A percentile compares a stretch with the other conserved stretches of the same genome.
Conservation (phyloP, 1,140 invertebrate species). For the Dinothrombium tinctorium region DNA sequence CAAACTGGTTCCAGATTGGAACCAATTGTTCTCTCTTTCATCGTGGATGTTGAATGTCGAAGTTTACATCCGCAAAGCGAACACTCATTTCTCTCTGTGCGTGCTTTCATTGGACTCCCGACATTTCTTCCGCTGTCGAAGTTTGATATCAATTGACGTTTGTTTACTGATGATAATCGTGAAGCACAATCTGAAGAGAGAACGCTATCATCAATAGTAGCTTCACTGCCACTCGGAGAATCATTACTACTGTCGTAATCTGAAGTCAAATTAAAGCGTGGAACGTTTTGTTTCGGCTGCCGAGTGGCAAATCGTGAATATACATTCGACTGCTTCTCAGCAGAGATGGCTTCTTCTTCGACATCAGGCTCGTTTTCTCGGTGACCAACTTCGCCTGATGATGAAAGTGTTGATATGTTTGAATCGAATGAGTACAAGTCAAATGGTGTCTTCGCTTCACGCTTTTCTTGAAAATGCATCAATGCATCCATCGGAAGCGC, state of each 20-base stretch:
- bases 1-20: not conserved
- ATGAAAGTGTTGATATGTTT: conserved; percentile 15
- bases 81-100: not conserved
- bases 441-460: conserved; percentile 19
- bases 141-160: not conserved
- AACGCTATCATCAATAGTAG: conserved; percentile 11
- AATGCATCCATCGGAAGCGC: conserved; percentile 17
- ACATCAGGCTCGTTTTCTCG: conserved; percentile 1
- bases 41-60: not conserved
- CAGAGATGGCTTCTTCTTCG: not conserved
- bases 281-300: not conserved
- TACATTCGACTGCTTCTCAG: not conserved
- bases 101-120: not conserved
- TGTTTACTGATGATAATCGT: not conserved
- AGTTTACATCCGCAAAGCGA: conserved; percentile 4
- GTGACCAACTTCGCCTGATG: conserved; percentile 4
- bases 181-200: no score
- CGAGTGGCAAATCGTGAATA: not conserved
- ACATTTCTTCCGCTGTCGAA: not conserved
- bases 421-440: conserved; percentile 18
- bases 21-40: not conserved
- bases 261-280: conserved; percentile 19
- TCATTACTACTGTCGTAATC: conserved; percentile 26
- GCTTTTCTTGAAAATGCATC: conserved; percentile 6
- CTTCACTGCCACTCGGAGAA: conserved; percentile 23